phyloP scores from a whole-genome alignment of 2,888 invertebrate genomes.

The Archaeoteleia sp. region DNA sequence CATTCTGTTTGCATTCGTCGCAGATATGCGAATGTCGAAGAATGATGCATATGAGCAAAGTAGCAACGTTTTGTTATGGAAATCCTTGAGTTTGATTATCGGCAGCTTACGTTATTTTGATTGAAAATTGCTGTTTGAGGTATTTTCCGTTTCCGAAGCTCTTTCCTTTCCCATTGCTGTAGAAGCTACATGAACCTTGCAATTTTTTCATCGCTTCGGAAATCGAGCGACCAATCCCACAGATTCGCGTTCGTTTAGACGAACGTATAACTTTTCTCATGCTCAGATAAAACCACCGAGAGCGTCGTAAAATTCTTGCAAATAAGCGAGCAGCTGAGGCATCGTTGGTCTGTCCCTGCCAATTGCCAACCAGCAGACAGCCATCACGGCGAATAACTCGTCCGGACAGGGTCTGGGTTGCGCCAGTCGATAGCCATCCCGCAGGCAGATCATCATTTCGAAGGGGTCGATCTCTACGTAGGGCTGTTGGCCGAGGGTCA shows the following conservation, averaged over 20 bases:
- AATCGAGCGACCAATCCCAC: conserved; percentile 15
- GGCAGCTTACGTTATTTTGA: conserved; percentile 16
- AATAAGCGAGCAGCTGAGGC: conserved; percentile 82
- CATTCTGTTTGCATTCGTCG: neutral
- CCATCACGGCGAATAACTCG: conserved; percentile 89
- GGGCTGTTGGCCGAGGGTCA: conserved; percentile 92
- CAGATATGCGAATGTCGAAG: neutral
- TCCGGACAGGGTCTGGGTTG: conserved; percentile 97
- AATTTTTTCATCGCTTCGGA: conserved; percentile 8
- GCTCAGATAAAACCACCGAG: conserved; percentile 81
- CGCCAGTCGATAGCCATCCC: conserved; percentile 91
- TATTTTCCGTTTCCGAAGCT: conserved; percentile 5
- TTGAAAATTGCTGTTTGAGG: neutral
- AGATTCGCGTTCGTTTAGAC: conserved; percentile 5
- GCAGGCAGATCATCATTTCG: conserved; percentile 90
- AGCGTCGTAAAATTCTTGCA: conserved; percentile 84
- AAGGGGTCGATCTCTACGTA: conserved; percentile 94
- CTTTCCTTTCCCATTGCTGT: neutral
- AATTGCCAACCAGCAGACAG: conserved; percentile 83
- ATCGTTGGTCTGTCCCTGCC: conserved; percentile 81
- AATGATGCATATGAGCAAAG: conserved; percentile 25
- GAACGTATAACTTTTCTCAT: neutral
- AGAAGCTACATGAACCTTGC: neutral
- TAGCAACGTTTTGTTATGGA: neutral
- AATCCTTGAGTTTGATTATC: conserved; percentile 1